Evolutionary conservation across 2,113 vertebrate species (phyloP).

Genomic region (Rhagologus leucostigma): DNA sequence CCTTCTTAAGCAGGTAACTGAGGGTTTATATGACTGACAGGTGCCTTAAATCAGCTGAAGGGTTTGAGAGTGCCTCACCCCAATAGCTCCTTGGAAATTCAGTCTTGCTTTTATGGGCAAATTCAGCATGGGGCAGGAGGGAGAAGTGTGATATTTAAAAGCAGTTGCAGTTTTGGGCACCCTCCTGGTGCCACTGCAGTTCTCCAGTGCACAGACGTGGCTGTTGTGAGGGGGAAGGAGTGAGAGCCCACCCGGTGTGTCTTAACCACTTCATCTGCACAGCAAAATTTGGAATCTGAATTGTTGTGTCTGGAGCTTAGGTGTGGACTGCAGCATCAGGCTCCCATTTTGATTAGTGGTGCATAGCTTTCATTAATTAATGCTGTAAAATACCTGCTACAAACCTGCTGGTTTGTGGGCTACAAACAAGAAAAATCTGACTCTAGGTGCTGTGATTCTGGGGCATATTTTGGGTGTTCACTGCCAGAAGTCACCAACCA

Average conservation of each 20-base stretch:
- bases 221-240: background rate
- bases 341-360: background rate
- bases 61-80: background rate
- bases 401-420: background rate
- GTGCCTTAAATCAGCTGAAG: background rate
- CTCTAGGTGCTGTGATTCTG: background rate
- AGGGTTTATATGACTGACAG: background rate
- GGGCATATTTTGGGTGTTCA: background rate
- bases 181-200: background rate
- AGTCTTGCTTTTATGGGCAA: background rate
- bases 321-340: background rate
- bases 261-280: background rate
- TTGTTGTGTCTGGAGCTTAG: background rate
- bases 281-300: background rate
- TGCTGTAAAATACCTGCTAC: background rate
- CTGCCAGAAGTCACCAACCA: background rate
- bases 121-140: background rate
- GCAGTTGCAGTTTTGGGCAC: background rate
- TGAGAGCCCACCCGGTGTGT: background rate
- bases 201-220: background rate
- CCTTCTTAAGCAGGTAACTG: background rate
- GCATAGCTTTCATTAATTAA: background rate
- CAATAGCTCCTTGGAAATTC: background rate
- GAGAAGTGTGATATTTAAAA: background rate
- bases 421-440: background rate